phyloP scores from a whole-genome alignment of 2,113 vertebrate species.

The Ailuropoda melanoleuca region DNA sequence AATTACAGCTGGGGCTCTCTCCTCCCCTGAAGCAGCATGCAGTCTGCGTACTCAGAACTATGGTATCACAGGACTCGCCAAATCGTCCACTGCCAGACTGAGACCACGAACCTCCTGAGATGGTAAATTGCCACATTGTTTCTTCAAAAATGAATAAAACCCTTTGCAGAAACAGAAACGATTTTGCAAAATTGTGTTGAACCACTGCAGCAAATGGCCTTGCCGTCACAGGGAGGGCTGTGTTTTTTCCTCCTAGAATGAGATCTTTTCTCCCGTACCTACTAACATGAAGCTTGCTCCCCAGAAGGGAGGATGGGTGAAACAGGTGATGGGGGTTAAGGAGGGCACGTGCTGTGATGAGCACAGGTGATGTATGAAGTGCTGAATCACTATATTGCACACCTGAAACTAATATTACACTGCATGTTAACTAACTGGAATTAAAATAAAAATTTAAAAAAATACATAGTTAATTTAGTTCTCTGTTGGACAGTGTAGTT shows the following conservation, averaged over 20 bases:
- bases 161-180: not conserved
- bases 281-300: not conserved
- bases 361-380: not conserved
- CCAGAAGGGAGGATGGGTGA: not conserved
- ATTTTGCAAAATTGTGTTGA: not conserved
- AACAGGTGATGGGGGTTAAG: not conserved
- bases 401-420: not conserved
- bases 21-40: not conserved
- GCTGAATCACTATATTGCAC: not conserved
- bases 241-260: not conserved
- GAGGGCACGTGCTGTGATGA: not conserved
- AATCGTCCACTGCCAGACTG: not conserved
- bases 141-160: conserved; percentile 40
- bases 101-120: not conserved
- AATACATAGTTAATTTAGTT: not conserved
- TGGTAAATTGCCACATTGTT: not conserved
- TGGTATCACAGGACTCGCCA: not conserved
- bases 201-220: not conserved
- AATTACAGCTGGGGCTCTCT: not conserved
- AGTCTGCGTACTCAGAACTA: fast-evolving
- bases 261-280: not conserved
- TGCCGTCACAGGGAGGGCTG: not conserved
- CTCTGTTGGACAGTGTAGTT: not conserved
- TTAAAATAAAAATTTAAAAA: not conserved
- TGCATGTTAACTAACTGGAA: not conserved